Evolutionary conservation across 92 coral and sea anemone species (phyloP).

Genomic region (Zoanthus sociatus): DNA sequence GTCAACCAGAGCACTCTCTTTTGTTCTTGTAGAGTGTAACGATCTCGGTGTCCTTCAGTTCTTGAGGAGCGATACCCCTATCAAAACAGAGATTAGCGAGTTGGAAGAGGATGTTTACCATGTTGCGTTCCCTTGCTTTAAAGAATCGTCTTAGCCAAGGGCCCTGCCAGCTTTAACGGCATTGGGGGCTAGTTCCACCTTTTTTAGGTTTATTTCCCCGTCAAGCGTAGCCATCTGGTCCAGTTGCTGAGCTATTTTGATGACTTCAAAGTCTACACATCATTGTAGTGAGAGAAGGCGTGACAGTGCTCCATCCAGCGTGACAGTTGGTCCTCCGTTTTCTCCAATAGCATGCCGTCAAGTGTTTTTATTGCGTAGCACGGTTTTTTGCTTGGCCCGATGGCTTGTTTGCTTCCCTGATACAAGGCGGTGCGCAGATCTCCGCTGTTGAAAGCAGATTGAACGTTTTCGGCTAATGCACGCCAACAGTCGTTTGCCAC

Average conservation of each 20-base stretch:
- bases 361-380: neutral
- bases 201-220: neutral
- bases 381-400: neutral
- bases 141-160: neutral
- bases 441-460: constrained; percentile 10
- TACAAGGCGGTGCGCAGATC: neutral
- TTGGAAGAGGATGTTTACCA: neutral
- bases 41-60: neutral
- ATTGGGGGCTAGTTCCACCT: neutral
- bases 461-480: constrained; percentile 2
- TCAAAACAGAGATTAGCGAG: neutral
- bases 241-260: neutral
- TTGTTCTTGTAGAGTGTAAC: neutral
- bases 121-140: neutral
- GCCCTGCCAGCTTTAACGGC: neutral
- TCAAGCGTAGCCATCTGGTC: neutral
- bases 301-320: neutral
- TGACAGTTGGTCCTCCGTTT: neutral
- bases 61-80: neutral
- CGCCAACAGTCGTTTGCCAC: constrained; percentile 20
- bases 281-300: neutral
- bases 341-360: constrained; percentile 11
- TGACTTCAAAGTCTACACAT: neutral
- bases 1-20: neutral
- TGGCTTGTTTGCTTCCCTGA: neutral